phyloP scores from a whole-genome alignment of 2,888 invertebrate species.

The Thecocarcelia acutangulata region DNA sequence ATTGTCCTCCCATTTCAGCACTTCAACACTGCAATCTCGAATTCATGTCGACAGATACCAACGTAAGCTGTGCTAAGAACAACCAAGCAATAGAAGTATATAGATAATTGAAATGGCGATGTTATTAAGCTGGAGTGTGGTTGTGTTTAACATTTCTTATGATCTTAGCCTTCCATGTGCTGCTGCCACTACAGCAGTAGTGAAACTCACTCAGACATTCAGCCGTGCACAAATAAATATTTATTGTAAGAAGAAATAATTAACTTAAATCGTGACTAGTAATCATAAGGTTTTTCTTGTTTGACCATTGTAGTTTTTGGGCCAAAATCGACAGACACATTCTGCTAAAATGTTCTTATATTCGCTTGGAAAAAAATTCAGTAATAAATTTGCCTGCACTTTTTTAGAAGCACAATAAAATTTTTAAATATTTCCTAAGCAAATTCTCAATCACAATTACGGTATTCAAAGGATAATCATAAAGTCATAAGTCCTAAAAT shows the following conservation, averaged over 20 bases:
- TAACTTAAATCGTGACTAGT: slow-evolving; percentile 67
- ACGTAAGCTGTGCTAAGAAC: background rate
- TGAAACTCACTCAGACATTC: slow-evolving; percentile 58
- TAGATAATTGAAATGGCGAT: slow-evolving; percentile 29
- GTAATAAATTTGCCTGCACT: no score
- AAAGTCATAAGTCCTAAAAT: no score
- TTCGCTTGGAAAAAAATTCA: no score
- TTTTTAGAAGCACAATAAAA: no score
- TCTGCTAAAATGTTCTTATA: background rate
- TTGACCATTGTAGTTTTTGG: slow-evolving; percentile 1
- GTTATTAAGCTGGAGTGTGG: background rate
- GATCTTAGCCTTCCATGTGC: slow-evolving; percentile 29
- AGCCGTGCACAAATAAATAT: slow-evolving; percentile 54
- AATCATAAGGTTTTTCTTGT: slow-evolving; percentile 57
- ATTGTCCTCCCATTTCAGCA: background rate
- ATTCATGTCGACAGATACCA: background rate
- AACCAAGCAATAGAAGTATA: background rate
- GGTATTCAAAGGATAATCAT: no score
- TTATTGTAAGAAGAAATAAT: slow-evolving; percentile 61
- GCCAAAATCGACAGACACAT: background rate
- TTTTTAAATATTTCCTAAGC: no score
- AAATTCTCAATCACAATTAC: no score
- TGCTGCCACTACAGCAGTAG: slow-evolving; percentile 20
- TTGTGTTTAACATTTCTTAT: slow-evolving; percentile 5
- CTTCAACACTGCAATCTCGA: slow-evolving; percentile 24